These are phyloP conservation scores for Marronus borbonicus DNA, from an alignment of 2,888 invertebrate genomes.

Conservation along the genomic window DNA sequence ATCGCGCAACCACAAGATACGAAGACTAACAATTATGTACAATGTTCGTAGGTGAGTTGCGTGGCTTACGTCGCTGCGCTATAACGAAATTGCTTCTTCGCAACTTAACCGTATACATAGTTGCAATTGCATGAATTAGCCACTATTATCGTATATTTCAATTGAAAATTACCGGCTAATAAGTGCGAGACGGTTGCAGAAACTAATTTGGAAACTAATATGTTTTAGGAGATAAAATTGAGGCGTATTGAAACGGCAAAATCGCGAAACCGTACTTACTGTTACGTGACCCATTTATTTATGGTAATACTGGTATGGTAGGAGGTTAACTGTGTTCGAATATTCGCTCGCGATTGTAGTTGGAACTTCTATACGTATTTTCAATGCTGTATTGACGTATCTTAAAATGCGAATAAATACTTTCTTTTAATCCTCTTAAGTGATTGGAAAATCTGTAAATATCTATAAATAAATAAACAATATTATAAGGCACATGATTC, in stretches of 20 bases:
- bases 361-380: no score
- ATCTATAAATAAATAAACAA: no score
- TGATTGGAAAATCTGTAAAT: no score
- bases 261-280: conserved; percentile 35
- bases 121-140: background rate
- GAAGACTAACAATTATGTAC: conserved; percentile 21
- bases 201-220: conserved; percentile 21
- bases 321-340: conserved; percentile 10
- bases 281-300: conserved; percentile 38
- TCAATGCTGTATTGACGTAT: no score
- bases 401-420: no score
- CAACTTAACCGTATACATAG: background rate
- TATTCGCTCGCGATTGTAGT: background rate
- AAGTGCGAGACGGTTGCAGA: background rate
- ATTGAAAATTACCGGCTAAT: conserved; percentile 2
- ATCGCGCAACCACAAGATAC: conserved; percentile 26
- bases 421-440: no score
- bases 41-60: background rate
- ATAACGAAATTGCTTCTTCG: background rate
- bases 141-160: background rate
- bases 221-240: conserved; percentile 23
- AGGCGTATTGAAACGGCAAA: conserved; percentile 32
- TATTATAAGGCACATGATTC: no score
- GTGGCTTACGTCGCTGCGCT: background rate
- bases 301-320: conserved; percentile 13